Base-by-base conservation (phyloP, 2,888 invertebrate species). In the Disparrhopalites patrizii region DNA sequence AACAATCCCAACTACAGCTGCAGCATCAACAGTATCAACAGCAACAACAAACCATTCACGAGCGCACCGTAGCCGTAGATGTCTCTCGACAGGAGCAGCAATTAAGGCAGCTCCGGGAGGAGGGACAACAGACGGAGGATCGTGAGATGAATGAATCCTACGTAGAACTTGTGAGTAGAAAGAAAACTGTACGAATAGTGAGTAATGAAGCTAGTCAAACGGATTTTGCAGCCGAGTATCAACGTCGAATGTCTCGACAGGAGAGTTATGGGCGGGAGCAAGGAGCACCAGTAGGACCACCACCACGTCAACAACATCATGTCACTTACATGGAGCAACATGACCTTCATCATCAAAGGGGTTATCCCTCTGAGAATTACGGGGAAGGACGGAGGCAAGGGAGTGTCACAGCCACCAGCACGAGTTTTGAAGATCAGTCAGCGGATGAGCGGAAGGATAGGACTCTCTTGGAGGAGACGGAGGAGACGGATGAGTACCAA, bases 221-320 rank as follows among this genome's bases (percentile, higher is more conserved):
- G 61, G 74, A 73, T 58, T 73, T 25, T 77, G 77, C 27, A 20
- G 71, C 68, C 10, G 70, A 62, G 3, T 43, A 33, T 55, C 27
- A 50, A 7, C 62, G 31, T 61, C 25, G 54, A 55, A 56, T 40
- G 50, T 25, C 65, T 8, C 13, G 18, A 30, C 54, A 33, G 4
- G 54, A 31, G 3, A 54, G 5, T 31, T 54, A 30, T 20, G 28
- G 30, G 3, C 54, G 33, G n/a, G 27, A n/a, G 3, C 15, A 31
- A 15, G 20, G 40, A 4, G n/a, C 40, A n/a, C 40, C n/a, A 3
- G 20, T 20, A 3, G 40, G 20, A 40, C n/a, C 40, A n/a, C n/a
- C n/a, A n/a, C n/a, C n/a, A n/a, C n/a, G n/a, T n/a, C 20, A 23
- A 47, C 47, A 7, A 13, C n/a, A n/a, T n/a, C n/a, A n/a, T n/a